Base-by-base conservation (phyloP, 1,140 invertebrate genomes). In the Stenopsyche tienmushanensis region DNA sequence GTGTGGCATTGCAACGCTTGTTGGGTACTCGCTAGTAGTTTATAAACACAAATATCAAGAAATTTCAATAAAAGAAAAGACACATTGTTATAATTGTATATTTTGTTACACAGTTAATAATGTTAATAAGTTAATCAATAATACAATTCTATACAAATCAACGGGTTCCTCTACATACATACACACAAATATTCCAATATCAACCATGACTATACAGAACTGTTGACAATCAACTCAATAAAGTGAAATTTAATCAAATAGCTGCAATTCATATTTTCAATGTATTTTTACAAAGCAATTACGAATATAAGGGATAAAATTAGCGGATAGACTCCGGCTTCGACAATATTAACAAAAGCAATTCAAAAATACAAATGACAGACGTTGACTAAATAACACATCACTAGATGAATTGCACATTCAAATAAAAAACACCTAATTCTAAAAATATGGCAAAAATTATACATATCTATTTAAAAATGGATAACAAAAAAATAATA, bases 101-200 rank as follows among this genome's bases (percentile, higher is more conserved):
- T 60, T 60, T 44, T 18, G 41, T 59, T 59, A 59, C 41, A 44
- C 41, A 39, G 57, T 60, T 60, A 60, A 60, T 60, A 45, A 25
- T 47, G 57, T 60, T 60, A 60, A 60, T 60, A 60, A 60, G 57
- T 60, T 60, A 60, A 47, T 60, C 25, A 60, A 60, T 60, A 47
- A 47, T 60, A 60, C 57, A 60, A 29, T 47, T 34, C 17, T 60
- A 39, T 57, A 60, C 57, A 60, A 60, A 60, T 47, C 57, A 47
- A 60, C 42, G 42, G 29, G 41, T 26, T 23, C 10, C n/a, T 47
- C 57, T 60, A 60, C 20, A 47, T 25, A 60, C 57, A 58, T 24
- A 58, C 55, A 47, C 42, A 42, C 53, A 57, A 41, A 8, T 41
- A 17, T 26, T 47, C 42, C 24, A 10, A 42, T 34, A 34, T 41